Evolutionary conservation across 1,140 invertebrate species (phyloP).

Genomic region (Sycobia sp.): DNA sequence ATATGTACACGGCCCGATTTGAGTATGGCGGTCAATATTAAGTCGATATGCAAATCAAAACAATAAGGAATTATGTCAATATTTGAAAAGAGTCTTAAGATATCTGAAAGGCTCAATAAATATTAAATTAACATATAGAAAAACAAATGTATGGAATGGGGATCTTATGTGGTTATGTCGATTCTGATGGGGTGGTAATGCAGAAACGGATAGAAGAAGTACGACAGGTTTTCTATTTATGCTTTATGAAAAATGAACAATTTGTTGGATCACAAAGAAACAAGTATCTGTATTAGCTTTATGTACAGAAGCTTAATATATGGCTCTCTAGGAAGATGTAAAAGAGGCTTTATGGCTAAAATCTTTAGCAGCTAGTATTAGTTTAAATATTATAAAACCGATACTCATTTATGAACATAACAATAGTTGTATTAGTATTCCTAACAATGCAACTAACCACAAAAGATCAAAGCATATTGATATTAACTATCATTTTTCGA

Average conservation of each 20-base stretch:
- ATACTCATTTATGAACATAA: conserved; percentile 30
- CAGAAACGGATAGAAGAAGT: conserved; percentile 40
- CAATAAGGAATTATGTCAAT: conserved; percentile 24
- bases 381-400: conserved; percentile 4
- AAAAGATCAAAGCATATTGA: conserved; percentile 8
- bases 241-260: conserved; percentile 15
- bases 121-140: conserved; percentile 16
- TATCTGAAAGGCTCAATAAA: no score
- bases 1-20: no score
- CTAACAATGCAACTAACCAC: conserved; percentile 5
- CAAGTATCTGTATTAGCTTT: conserved; percentile 12
- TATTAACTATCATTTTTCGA: conserved; percentile 3
- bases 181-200: conserved; percentile 45
- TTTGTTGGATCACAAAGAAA: conserved; percentile 13
- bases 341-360: no score
- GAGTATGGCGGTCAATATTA: conserved; percentile 18
- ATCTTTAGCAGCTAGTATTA: conserved; percentile 24
- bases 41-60: conserved; percentile 23
- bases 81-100: no score
- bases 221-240: conserved; percentile 45
- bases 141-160: conserved; percentile 32
- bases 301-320: conserved; percentile 19
- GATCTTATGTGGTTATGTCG: conserved; percentile 44
- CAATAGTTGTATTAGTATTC: conserved; percentile 27
- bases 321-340: conserved; percentile 10